phyloP scores from a whole-genome alignment of 1,140 invertebrate genomes.

The Nilaparvata lugens region DNA sequence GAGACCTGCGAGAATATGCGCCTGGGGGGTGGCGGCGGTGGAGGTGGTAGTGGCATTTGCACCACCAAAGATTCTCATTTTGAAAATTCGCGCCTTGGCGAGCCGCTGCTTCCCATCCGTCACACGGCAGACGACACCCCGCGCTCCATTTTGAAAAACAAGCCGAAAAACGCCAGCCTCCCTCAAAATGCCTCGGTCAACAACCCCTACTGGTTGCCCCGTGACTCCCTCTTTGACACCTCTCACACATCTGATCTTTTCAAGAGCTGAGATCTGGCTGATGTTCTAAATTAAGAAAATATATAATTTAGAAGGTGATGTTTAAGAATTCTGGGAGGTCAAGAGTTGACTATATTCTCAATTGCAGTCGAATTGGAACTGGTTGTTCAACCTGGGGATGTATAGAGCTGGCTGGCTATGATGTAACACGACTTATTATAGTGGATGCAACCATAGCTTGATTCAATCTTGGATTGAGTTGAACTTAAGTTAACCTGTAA shows the following conservation, averaged over 20 bases:
- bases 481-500: too few relatives aligned
- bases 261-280: constrained; percentile 6
- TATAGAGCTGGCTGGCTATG: too few relatives aligned
- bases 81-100: neutral
- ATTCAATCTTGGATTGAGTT: too few relatives aligned
- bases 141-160: constrained; percentile 44
- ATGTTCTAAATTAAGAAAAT: too few relatives aligned
- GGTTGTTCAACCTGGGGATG: too few relatives aligned
- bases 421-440: too few relatives aligned
- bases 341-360: too few relatives aligned
- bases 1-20: constrained; percentile 48
- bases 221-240: neutral
- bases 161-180: constrained; percentile 28
- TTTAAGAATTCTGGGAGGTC: too few relatives aligned
- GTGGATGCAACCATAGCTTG: too few relatives aligned
- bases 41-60: neutral
- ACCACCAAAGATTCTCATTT: neutral
- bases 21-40: neutral
- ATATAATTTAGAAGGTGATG: too few relatives aligned
- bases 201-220: constrained; percentile 10
- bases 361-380: too few relatives aligned
- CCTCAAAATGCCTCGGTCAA: neutral
- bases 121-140: constrained; percentile 36
- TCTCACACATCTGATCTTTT: neutral
- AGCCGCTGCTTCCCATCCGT: neutral